Base-by-base conservation (phyloP, 2,113 vertebrate genomes). In the Penelope pileata region DNA sequence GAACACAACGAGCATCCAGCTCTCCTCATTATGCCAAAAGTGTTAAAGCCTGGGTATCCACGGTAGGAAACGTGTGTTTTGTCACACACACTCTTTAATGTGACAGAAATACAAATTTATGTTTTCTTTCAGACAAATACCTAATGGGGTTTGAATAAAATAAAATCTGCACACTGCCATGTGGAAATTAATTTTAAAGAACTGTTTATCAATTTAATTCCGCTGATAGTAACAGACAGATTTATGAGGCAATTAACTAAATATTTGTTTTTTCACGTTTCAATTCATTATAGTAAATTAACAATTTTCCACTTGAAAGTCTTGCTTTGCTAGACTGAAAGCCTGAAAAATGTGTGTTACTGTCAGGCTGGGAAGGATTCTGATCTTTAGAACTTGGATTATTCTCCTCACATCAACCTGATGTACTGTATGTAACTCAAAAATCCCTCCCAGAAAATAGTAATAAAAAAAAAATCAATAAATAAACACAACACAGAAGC, bases 241-340 rank as follows among this genome's bases (percentile, higher is more conserved):
- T 95, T 98, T 97, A 97, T 96, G 88, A 95, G 93, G 91, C 90
- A 97, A 98, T 97, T 98, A 97, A 97, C 97, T 95, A 97, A 97
- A 97, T 97, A 97, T 97, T 97, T 98, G 95, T 80, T 94, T 93
- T 91, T 95, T 91, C 93, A 97, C 91, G 72, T 97, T 97, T 97
- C 85, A 95, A 97, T 97, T 96, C 93, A 98, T 97, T 97, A 95
- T 94, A 96, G 88, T 88, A 97, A 97, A 97, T 96, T 97, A 97
- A 96, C 94, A 95, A 92, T 97, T 97, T 97, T 94, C 93, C 91
- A 97, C 95, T 97, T 96, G 93, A 97, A 97, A 97, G 82, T 94
- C 93, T 92, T 95, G 50, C 67, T 86, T 45, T 54, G 84, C 76
- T 93, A 87, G 59, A 86, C 30, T 78, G 81, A 93, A 74, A 96